Evolutionary conservation across 2,888 invertebrate genomes (phyloP).

Genomic region (Callosobruchus maculatus): DNA sequence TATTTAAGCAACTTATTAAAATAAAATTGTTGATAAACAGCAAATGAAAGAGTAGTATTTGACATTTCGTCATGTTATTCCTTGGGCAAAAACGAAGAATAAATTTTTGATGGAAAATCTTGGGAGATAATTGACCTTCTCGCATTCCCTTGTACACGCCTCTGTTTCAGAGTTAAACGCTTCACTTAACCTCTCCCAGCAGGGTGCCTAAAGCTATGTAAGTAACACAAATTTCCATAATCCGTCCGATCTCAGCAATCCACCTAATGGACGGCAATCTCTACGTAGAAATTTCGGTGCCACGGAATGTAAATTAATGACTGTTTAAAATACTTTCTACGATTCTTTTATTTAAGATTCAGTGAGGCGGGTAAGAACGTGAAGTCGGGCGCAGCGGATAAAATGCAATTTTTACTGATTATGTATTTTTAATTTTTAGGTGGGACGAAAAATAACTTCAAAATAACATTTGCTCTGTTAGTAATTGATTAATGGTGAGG

Average conservation of each 20-base stretch:
- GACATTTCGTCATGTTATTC: too few relatives aligned
- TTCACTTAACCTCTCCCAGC: background rate
- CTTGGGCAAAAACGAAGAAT: too few relatives aligned
- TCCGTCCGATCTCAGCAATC: background rate
- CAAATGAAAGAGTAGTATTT: too few relatives aligned
- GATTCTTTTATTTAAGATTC: background rate
- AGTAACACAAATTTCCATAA: background rate
- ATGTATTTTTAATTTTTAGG: background rate
- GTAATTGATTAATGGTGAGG: background rate
- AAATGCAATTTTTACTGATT: background rate
- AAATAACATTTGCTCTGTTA: background rate
- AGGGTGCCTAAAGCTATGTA: background rate
- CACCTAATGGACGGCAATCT: background rate
- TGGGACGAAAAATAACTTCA: background rate
- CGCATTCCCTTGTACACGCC: background rate
- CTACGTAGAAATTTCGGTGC: background rate
- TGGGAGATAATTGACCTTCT: too few relatives aligned
- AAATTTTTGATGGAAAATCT: too few relatives aligned
- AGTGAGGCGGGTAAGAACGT: background rate
- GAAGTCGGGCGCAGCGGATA: background rate
- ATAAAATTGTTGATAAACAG: too few relatives aligned
- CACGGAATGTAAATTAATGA: background rate
- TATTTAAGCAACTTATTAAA: too few relatives aligned
- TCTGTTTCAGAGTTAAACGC: background rate
- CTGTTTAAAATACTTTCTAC: background rate